A percentile compares a stretch with the other conserved stretches of the same genome.
Evolutionary conservation across 35 echinoderm and acorn worm species (phyloP).

Genomic region (Heliocidaris erythrogramma): DNA sequence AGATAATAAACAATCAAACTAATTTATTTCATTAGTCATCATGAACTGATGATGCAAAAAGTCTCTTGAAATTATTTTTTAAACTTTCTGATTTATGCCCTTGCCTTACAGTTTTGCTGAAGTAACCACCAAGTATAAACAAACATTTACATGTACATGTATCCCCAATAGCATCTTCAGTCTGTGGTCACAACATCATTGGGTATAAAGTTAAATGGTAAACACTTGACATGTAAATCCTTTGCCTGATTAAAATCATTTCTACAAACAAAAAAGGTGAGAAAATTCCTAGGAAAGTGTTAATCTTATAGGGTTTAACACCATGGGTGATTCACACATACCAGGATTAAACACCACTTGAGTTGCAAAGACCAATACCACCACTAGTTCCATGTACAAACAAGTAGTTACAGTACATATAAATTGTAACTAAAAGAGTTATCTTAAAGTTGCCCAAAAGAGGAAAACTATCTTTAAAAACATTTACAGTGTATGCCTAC

Average conservation of each 20-base stretch:
- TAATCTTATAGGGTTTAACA: not conserved
- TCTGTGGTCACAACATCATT: not conserved
- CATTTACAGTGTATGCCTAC: too few species aligned
- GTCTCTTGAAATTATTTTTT: too few species aligned
- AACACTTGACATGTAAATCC: not conserved
- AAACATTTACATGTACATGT: not conserved
- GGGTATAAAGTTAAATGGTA: not conserved
- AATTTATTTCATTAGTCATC: too few species aligned
- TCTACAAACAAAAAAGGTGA: not conserved
- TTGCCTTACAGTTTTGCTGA: not conserved
- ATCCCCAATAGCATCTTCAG: not conserved
- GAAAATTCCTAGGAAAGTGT: not conserved
- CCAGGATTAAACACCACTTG: too few species aligned
- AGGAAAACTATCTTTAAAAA: too few species aligned
- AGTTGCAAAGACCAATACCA: too few species aligned
- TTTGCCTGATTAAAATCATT: not conserved
- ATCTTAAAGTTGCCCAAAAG: too few species aligned
- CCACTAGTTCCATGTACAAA: too few species aligned
- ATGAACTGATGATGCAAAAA: too few species aligned
- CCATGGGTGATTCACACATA: not conserved
- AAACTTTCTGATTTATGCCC: not conserved
- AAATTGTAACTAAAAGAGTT: too few species aligned
- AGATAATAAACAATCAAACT: too few species aligned
- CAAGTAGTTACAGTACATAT: too few species aligned
- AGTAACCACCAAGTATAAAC: not conserved